phyloP scores from a whole-genome alignment of 2,888 invertebrate species.

The Elgonia sp. region DNA sequence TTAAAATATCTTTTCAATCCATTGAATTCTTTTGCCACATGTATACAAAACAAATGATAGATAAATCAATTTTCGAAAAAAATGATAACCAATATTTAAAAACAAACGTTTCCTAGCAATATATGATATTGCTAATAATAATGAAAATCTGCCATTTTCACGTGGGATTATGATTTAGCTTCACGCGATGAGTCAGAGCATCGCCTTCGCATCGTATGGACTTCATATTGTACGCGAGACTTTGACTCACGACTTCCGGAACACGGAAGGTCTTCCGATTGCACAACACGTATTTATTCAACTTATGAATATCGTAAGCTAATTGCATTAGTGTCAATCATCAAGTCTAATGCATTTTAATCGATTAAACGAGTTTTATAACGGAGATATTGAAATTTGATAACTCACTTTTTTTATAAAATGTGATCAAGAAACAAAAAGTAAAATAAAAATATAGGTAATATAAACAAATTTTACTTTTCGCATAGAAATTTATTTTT shows the following conservation, averaged over 20 bases:
- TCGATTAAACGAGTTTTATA: slow-evolving; percentile 31
- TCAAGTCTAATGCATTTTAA: slow-evolving; percentile 42
- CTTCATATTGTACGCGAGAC: slow-evolving; percentile 7
- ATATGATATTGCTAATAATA: not conserved
- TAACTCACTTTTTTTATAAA: not conserved
- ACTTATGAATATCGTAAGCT: slow-evolving; percentile 60
- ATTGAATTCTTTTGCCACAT: not conserved
- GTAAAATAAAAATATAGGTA: too few species aligned
- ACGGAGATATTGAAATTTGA: not conserved
- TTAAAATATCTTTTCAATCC: not conserved
- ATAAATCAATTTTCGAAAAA: slow-evolving; percentile 41
- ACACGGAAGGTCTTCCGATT: slow-evolving; percentile 72
- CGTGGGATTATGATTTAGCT: slow-evolving; percentile 70
- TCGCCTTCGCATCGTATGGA: slow-evolving; percentile 69
- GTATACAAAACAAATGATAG: slow-evolving; percentile 24
- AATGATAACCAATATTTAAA: not conserved
- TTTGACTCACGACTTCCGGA: slow-evolving; percentile 75
- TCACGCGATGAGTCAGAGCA: slow-evolving; percentile 58
- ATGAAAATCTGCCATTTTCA: slow-evolving; percentile 41
- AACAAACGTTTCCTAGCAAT: slow-evolving; percentile 26
- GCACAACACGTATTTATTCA: slow-evolving; percentile 66
- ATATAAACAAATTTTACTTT: too few species aligned
- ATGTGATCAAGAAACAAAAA: not conserved
- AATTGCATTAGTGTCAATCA: slow-evolving; percentile 64
- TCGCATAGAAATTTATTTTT: too few species aligned